Evolutionary conservation across 2,797 vertebrate genomes (phyloP).

Genomic region (Selene dorsalis): DNA sequence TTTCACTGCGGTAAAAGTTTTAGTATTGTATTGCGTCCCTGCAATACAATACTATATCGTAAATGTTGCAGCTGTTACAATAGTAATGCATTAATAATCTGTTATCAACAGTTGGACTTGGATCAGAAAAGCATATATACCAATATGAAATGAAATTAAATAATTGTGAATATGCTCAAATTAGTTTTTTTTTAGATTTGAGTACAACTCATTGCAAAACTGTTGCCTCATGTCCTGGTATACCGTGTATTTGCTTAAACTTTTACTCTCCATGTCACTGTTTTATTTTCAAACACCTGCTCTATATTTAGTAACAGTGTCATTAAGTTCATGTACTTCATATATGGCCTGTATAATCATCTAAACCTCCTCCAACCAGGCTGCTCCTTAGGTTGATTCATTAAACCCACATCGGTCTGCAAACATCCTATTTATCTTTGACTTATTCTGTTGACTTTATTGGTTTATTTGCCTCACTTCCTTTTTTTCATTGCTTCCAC

Average conservation of each 20-base stretch:
- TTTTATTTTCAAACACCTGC: too few relatives aligned
- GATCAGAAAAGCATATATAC: too few relatives aligned
- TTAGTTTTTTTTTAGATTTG: too few relatives aligned
- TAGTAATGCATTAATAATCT: too few relatives aligned
- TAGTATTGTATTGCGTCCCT: too few relatives aligned
- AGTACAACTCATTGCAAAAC: too few relatives aligned
- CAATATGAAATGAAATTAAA: too few relatives aligned
- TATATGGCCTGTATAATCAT: neutral
- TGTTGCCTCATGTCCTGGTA: neutral
- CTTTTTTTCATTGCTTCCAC: constrained; percentile 15
- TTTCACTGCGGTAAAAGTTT: too few relatives aligned
- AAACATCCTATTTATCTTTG: constrained; percentile 15
- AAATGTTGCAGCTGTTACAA: too few relatives aligned
- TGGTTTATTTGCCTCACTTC: neutral
- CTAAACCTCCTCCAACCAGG: neutral
- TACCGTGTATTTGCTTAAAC: neutral
- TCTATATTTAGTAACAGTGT: neutral
- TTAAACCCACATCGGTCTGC: neutral
- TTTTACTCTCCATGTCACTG: neutral
- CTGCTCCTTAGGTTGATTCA: neutral
- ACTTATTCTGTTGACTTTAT: neutral
- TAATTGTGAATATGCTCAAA: too few relatives aligned
- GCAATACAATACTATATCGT: too few relatives aligned
- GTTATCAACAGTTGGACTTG: too few relatives aligned
- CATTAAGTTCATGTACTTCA: neutral